Percentiles rank a stretch among this genome's conserved stretches.
Conservation (phyloP, 2,888 invertebrate species). For the Exocentrus adspersus region DNA sequence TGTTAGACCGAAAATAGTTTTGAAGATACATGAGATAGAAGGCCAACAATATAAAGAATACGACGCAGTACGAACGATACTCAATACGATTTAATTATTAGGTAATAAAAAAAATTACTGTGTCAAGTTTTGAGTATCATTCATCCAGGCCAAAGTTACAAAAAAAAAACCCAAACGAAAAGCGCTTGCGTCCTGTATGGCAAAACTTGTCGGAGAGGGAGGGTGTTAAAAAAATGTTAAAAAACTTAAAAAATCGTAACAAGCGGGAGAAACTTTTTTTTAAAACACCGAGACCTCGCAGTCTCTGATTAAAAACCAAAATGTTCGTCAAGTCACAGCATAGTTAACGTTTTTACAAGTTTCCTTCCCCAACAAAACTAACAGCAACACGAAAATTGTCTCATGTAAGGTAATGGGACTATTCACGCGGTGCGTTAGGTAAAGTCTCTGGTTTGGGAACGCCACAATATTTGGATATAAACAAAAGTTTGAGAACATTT, state of each 20-base stretch:
- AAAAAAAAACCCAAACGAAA: constrained; percentile 56
- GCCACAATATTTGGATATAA: too few relatives aligned
- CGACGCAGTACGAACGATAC: constrained; percentile 48
- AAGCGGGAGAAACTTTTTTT: constrained; percentile 51
- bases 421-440: constrained; percentile 15
- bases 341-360: constrained; percentile 1
- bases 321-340: constrained; percentile 46
- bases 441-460: constrained; percentile 2
- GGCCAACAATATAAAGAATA: constrained; percentile 62
- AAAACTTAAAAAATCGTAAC: constrained; percentile 48
- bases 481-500: constrained; percentile 58
- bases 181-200: constrained; percentile 58
- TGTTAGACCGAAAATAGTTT: constrained; percentile 63
- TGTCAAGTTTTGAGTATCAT: constrained; percentile 41
- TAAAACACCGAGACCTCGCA: constrained; percentile 59
- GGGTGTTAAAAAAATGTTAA: constrained; percentile 41
- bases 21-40: constrained; percentile 63
- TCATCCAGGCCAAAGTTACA: constrained; percentile 51
- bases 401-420: constrained; percentile 45
- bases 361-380: background rate
- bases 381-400: constrained; percentile 28
- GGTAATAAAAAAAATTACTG: constrained; percentile 5
- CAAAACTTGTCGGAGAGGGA: constrained; percentile 54
- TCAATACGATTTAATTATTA: too few relatives aligned
- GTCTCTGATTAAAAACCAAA: constrained; percentile 60